Percentiles rank a stretch among this genome's conserved stretches.
Conservation (phyloP, 2,113 vertebrate genomes). For the Cisticola juncidis region DNA sequence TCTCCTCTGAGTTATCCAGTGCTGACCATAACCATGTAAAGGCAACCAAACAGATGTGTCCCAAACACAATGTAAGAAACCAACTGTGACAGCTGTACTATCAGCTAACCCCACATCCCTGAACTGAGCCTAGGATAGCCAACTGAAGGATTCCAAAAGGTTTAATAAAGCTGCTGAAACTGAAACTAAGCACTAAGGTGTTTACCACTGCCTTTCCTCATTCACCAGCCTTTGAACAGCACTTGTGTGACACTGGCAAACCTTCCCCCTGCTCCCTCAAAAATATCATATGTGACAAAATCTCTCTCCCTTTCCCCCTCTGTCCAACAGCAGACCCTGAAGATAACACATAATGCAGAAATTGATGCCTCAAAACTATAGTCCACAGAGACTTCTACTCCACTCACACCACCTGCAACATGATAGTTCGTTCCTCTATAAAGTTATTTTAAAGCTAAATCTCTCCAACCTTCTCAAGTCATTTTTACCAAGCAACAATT, state of each 20-base stretch:
- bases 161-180: background rate
- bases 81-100: background rate
- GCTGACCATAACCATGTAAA: background rate
- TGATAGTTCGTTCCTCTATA: background rate
- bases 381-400: background rate
- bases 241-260: background rate
- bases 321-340: background rate
- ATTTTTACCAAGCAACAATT: background rate
- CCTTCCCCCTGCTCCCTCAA: background rate
- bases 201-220: background rate
- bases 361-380: background rate
- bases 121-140: background rate
- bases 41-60: background rate
- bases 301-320: background rate
- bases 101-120: background rate
- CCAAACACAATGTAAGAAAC: background rate
- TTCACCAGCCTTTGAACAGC: background rate
- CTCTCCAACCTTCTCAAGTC: background rate
- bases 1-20: fast-evolving
- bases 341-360: background rate
- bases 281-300: background rate
- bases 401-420: background rate
- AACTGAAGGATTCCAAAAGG: background rate
- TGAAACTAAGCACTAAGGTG: background rate
- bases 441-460: background rate